Evolutionary conservation across 2,113 vertebrate species (phyloP).

Genomic region (Anas platyrhynchos): DNA sequence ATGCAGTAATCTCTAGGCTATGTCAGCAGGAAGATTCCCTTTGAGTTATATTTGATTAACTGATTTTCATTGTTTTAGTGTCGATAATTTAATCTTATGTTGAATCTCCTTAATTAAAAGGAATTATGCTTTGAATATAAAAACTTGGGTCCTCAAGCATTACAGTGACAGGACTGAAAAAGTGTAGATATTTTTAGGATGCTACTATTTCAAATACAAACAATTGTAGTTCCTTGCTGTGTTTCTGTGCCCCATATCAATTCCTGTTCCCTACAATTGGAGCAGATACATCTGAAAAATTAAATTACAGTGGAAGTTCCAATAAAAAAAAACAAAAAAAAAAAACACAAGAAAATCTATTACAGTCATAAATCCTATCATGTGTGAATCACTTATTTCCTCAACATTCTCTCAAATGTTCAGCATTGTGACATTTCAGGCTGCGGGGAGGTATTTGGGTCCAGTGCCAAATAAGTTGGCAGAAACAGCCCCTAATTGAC

Average conservation of each 20-base stretch:
- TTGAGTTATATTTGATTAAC: neutral
- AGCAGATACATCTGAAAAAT: neutral
- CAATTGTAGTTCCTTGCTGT: neutral
- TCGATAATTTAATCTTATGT: neutral
- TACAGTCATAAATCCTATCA: neutral
- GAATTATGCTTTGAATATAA: neutral
- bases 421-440: neutral
- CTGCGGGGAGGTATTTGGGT: neutral
- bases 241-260: rapidly evolving
- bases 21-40: neutral
- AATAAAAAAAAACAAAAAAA: neutral
- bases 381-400: neutral
- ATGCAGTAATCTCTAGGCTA: neutral
- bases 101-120: neutral
- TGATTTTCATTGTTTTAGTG: neutral
- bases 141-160: neutral
- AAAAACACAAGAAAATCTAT: neutral
- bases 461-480: neutral
- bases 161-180: neutral
- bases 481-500: neutral
- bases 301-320: neutral
- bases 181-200: neutral
- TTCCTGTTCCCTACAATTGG: neutral
- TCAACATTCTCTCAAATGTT: neutral
- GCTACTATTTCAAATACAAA: neutral